Evolutionary conservation across 2,888 invertebrate genomes (phyloP), one percentile per base, ranked within the genome.

Genomic region (Lydus trimaculatus): DNA sequence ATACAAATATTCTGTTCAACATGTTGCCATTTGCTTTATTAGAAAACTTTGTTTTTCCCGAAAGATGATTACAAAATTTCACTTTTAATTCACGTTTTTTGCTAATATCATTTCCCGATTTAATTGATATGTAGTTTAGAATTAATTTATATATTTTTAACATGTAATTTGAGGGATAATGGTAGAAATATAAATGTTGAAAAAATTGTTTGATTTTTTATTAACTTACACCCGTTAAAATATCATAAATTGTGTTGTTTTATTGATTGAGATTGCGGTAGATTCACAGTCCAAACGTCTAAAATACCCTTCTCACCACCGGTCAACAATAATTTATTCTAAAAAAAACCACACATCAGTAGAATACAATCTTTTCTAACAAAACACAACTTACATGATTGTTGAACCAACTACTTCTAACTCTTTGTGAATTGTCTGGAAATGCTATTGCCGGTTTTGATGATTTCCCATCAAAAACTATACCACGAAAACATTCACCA

Each of bases 261-360:
- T 2, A 5, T 43, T 13, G 43, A 17, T 43, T 43, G 6, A 7
- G 5, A 3, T n/a, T 65, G 23, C 43, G 39, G 63, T 69, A 74
- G 65, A 39, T 76, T 75, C 15, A 79, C 80, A 70, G 86, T 85
- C 94, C 94, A 94, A 56, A 91, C 84, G 77, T 89, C 89, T 13
- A 94, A 77, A 56, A 90, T 84, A 15, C 92, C 92, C n/a, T 87
- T 84, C 85, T 94, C 94, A 4, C 94, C 94, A 23, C 90, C 90
- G 11, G 93, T 93, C 70, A 94, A 81, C 60, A 94, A 82, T 23
- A 89, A 72, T 73, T 91, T 89, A 31, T 85, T 86, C 90, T 92
- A 82, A 15, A 85, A 83, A 78, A 74, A 61, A 73, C 67, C 65
- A 67, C 9, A 33, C 9, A 39, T 39, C 7, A 39, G 39, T 39